Base-by-base conservation (phyloP, 2,888 invertebrate species). In the Spialia ferax region DNA sequence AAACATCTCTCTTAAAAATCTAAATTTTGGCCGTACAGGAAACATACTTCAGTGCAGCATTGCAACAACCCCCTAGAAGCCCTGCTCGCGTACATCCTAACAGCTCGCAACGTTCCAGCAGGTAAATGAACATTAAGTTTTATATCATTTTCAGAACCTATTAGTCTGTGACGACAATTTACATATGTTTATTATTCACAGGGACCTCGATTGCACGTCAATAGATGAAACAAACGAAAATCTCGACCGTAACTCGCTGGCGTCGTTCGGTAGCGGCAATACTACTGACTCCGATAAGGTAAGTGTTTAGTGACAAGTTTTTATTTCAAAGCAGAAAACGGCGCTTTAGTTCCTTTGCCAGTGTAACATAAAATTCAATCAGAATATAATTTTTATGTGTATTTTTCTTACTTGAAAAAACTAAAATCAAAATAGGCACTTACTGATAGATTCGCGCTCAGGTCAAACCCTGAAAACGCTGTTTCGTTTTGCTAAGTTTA, bases 261-360 rank as follows among this genome's bases (percentile, higher is more conserved):
- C 97, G 35, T 99, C 99, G 48, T 98, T 98, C 79, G 98, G 98
- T 63, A 99, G 98, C 70, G 98, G 98, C 38, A 98, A 98, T 88
- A 99, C 99, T 18, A 97, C 97, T 0, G 98, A 98, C 89, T 98
- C 98, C 69, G 98, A 98, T 88, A 98, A 98, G 97, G 98, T 98
- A 94, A 94, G 96, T 89, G n/a, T 5, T 22, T 63, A 38, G 61
- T 64, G 35, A 48, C 52, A 66, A 63, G 66, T 69, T 65, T 11
- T 50, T 45, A 67, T 70, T 60, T 18, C 13, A 50, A 15, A 1
- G 1, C 5, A 11, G 5, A 48, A 1, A 4, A 7, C 18, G 18
- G 45, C 1, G 11, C 11, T 18, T 48, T 11, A 11, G 15, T 10
- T 48, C 20, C n/a, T n/a, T n/a, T n/a, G n/a, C n/a, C n/a, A n/a